Conservation (phyloP, 2,888 invertebrate genomes). For the Oxytorus armatus region DNA sequence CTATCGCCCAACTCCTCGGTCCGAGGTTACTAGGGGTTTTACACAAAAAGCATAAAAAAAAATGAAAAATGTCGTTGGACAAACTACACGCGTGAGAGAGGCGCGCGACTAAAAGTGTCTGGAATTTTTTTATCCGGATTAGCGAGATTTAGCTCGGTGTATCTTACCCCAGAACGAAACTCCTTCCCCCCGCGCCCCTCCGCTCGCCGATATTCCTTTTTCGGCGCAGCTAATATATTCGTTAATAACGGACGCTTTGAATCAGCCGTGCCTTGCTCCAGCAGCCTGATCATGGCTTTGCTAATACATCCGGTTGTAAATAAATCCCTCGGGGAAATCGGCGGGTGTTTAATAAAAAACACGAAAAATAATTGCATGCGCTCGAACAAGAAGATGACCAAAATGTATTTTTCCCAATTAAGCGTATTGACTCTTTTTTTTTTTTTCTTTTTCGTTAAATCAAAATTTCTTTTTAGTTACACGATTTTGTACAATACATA, state of each 20-base stretch:
- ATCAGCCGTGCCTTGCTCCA: slow-evolving; percentile 79
- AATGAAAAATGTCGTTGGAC: slow-evolving; percentile 2
- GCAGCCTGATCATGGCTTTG: slow-evolving; percentile 69
- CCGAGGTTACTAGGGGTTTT: slow-evolving; percentile 39
- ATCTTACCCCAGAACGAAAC: slow-evolving; percentile 4
- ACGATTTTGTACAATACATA: too few species aligned
- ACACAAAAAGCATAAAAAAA: slow-evolving; percentile 10
- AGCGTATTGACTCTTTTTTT: neutral
- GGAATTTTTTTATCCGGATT: slow-evolving; percentile 50
- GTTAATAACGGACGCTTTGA: slow-evolving; percentile 69
- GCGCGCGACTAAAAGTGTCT: too few species aligned
- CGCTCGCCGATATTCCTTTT: too few species aligned
- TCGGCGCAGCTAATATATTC: slow-evolving; percentile 34
- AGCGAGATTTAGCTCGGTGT: slow-evolving; percentile 45
- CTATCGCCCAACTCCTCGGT: slow-evolving; percentile 44
- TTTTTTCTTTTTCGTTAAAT: too few species aligned
- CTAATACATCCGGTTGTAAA: slow-evolving; percentile 65
- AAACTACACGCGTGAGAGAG: slow-evolving; percentile 11
- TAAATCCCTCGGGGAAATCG: slow-evolving; percentile 39
- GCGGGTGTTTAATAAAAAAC: slow-evolving; percentile 4
- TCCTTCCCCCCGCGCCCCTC: slow-evolving; percentile 1
- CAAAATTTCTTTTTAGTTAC: too few species aligned
- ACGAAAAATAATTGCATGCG: slow-evolving; percentile 5
- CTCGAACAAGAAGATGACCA: neutral
- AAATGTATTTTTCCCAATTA: neutral